Base-by-base conservation (phyloP, 2,113 vertebrate genomes). In the Lepisosteus osseus region DNA sequence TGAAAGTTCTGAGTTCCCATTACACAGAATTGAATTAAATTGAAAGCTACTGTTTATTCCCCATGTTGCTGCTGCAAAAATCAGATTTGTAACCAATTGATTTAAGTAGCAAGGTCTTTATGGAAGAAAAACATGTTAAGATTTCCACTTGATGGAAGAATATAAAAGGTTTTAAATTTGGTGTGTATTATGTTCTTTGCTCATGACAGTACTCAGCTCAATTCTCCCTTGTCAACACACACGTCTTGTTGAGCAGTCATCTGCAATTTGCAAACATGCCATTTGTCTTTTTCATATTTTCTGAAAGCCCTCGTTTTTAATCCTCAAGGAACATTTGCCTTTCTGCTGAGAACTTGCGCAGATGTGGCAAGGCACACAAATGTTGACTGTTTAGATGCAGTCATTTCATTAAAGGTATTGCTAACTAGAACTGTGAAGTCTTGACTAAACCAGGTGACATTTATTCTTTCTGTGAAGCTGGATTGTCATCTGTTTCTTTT, bases 11-110 rank as follows among this genome's bases (percentile, higher is more conserved):
- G 75, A 7, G 69, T 87, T 71, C 86, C 84, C 80, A 75, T 73
- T 80, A 84, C 67, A 66, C 78, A 0, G 55, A 72, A 73, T 82
- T 86, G 89, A 91, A 88, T 88, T 77, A 88, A 92, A 89, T 88
- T 88, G 87, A 92, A 89, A 89, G 89, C 86, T 86, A 86, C 88
- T 90, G 86, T 92, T 91, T 89, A 89, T 89, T 90, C 85, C 86
- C 85, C 75, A 83, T 8, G 62, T 87, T 81, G 71, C 83, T 75
- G 80, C 80, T 55, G 67, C 71, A 29, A 72, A 51, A 87, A 87
- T 88, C 86, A 67, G 79, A 82, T 90, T 91, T 90, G 90, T 91
- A 88, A 86, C 86, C 85, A 85, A 89, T 90, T 90, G 90, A 88
- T 91, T 91, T 86, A 88, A 88, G 84, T 83, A 73, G 68, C 78